Conservation (phyloP, 53 echinoderm and acorn worm species). For the Paracentrotus lividus region DNA sequence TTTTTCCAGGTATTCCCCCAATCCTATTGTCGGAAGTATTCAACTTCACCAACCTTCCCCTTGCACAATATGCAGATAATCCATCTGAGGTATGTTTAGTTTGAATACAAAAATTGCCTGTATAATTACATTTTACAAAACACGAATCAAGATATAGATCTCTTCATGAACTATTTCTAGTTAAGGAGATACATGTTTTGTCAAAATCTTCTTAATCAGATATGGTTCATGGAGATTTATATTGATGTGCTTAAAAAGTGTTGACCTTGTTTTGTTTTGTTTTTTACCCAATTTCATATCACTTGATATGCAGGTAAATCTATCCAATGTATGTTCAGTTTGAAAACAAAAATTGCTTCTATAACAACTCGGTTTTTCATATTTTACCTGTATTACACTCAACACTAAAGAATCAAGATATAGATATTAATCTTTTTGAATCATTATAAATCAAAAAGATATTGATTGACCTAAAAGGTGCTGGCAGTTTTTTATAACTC, state of each 20-base stretch:
- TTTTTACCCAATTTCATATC: constrained; percentile 76
- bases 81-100: constrained; percentile 79
- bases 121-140: neutral
- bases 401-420: neutral
- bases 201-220: too few relatives aligned
- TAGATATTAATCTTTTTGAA: neutral
- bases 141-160: too few relatives aligned
- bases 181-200: too few relatives aligned
- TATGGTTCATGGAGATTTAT: too few relatives aligned
- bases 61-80: constrained; percentile 86
- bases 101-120: neutral
- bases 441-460: neutral
- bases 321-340: too few relatives aligned
- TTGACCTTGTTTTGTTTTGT: too few relatives aligned
- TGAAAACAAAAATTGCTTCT: too few relatives aligned
- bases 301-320: constrained; percentile 85
- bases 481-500: neutral
- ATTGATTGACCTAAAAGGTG: neutral
- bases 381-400: neutral
- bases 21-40: constrained; percentile 79
- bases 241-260: too few relatives aligned
- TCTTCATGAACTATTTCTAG: too few relatives aligned
- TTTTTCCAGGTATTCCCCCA: constrained; percentile 78
- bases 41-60: constrained; percentile 81
- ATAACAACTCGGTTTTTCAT: too few relatives aligned